These are phyloP conservation scores for Eucidaris tribuloides DNA, from an alignment of 35 echinoderm and acorn worm genomes.

Conservation along the genomic window DNA sequence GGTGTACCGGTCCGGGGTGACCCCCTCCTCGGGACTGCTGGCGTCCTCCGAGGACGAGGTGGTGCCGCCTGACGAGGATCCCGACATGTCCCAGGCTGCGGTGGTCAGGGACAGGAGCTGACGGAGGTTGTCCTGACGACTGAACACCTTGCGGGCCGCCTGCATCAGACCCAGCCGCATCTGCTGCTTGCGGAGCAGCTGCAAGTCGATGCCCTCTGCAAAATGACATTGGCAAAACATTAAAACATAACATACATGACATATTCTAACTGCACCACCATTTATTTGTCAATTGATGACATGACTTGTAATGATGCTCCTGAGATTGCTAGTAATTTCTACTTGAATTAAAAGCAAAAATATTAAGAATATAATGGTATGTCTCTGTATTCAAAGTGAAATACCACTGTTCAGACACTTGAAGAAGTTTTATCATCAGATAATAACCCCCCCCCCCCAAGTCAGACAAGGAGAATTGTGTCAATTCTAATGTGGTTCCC, in stretches of 20 bases:
- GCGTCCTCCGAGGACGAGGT: conserved; percentile 35
- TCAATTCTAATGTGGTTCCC: too few relatives aligned
- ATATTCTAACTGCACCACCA: neutral
- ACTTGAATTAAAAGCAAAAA: too few relatives aligned
- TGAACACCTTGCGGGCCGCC: conserved; percentile 81
- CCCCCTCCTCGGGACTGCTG: conserved; percentile 42
- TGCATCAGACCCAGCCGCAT: conserved; percentile 82
- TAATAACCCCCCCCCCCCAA: too few relatives aligned
- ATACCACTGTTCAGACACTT: too few relatives aligned
- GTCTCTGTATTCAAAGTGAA: too few relatives aligned
- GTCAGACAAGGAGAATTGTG: too few relatives aligned
- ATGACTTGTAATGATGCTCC: too few relatives aligned
- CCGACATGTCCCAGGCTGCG: neutral
- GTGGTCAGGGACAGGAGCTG: conserved; percentile 72
- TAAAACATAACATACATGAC: neutral
- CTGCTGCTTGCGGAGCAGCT: conserved; percentile 80
- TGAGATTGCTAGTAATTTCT: too few relatives aligned
- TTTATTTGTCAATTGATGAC: too few relatives aligned
- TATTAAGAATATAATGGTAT: too few relatives aligned
- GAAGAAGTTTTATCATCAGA: too few relatives aligned
- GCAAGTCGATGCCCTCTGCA: conserved; percentile 62
- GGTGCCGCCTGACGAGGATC: neutral
- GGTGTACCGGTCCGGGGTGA: conserved; percentile 11
- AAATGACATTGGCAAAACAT: neutral
- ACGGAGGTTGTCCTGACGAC: conserved; percentile 78